Conservation (phyloP, 2,888 invertebrate species). For the Sinohyriopsis cumingii region DNA sequence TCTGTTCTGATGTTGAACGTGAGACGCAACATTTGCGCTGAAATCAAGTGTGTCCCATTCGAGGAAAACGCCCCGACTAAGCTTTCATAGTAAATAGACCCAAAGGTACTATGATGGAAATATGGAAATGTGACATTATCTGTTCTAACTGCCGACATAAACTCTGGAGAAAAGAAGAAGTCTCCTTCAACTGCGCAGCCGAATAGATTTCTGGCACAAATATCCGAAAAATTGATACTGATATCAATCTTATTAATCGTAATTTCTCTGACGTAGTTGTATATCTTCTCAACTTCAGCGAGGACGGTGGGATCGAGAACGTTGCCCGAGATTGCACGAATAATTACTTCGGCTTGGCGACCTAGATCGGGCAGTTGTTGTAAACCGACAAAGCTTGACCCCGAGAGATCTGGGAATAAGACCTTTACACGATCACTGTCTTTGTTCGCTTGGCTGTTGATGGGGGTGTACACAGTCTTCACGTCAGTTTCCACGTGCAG, state of each 20-base stretch:
- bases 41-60: constrained; percentile 6
- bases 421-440: constrained; percentile 32
- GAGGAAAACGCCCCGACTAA: constrained; percentile 15
- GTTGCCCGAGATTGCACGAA: constrained; percentile 19
- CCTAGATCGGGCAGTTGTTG: constrained; percentile 21
- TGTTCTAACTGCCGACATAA: constrained; percentile 4
- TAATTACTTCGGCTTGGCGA: constrained; percentile 26
- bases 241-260: constrained; percentile 10
- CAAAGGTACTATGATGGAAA: constrained; percentile 9
- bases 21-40: constrained; percentile 22
- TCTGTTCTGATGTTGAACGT: constrained; percentile 26
- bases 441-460: constrained; percentile 46
- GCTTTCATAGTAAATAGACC: background rate
- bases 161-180: constrained; percentile 14
- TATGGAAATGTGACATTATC: constrained; percentile 24
- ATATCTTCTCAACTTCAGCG: constrained; percentile 12
- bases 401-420: constrained; percentile 38
- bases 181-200: constrained; percentile 25
- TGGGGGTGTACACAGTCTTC: constrained; percentile 50
- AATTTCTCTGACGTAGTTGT: background rate
- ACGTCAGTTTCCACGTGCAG: constrained; percentile 45
- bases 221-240: constrained; percentile 5
- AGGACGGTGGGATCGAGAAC: constrained; percentile 20
- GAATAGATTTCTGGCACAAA: constrained; percentile 20
- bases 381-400: constrained; percentile 23